These are phyloP conservation scores for Epiperipatus broadwayi DNA, from an alignment of 2,888 invertebrate genomes.

Conservation along the genomic window DNA sequence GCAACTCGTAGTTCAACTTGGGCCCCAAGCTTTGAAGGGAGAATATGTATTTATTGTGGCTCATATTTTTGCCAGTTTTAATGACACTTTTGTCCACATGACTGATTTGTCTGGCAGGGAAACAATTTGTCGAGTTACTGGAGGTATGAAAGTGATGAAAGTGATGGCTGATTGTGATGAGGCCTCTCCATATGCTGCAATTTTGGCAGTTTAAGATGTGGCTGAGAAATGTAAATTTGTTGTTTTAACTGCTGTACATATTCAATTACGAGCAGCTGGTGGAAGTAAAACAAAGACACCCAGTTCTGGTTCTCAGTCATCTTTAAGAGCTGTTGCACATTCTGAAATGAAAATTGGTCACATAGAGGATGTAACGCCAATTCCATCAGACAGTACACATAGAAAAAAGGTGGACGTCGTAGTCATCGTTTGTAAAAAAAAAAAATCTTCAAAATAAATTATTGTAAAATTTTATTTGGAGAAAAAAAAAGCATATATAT, in stretches of 20 bases:
- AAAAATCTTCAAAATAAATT: too few species aligned
- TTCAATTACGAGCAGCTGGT: slow-evolving; percentile 92
- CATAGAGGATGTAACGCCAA: slow-evolving; percentile 94
- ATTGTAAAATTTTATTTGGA: too few species aligned
- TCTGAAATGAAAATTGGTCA: slow-evolving; percentile 99
- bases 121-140: slow-evolving; percentile 34
- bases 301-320: slow-evolving; percentile 90
- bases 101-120: slow-evolving; percentile 89
- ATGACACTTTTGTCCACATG: slow-evolving; percentile 99
- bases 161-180: slow-evolving; percentile 99
- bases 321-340: slow-evolving; percentile 89
- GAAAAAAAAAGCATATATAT: too few species aligned
- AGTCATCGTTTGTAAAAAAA: slow-evolving; percentile 94
- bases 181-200: slow-evolving; percentile 98
- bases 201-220: slow-evolving; percentile 99
- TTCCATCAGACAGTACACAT: slow-evolving; percentile 95
- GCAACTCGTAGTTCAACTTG: slow-evolving; percentile 84
- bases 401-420: slow-evolving; percentile 99
- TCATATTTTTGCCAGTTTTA: slow-evolving; percentile 98
- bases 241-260: slow-evolving; percentile 93
- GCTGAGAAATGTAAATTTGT: slow-evolving; percentile 93
- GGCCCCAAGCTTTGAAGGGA: slow-evolving; percentile 88
- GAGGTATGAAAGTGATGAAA: slow-evolving; percentile 86
- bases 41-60: slow-evolving; percentile 97
- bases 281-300: slow-evolving; percentile 91